A percentile compares a stretch with the other conserved stretches of the same genome.
Conservation (phyloP, 2,797 vertebrate genomes). For the Synaphobranchus kaupii region DNA sequence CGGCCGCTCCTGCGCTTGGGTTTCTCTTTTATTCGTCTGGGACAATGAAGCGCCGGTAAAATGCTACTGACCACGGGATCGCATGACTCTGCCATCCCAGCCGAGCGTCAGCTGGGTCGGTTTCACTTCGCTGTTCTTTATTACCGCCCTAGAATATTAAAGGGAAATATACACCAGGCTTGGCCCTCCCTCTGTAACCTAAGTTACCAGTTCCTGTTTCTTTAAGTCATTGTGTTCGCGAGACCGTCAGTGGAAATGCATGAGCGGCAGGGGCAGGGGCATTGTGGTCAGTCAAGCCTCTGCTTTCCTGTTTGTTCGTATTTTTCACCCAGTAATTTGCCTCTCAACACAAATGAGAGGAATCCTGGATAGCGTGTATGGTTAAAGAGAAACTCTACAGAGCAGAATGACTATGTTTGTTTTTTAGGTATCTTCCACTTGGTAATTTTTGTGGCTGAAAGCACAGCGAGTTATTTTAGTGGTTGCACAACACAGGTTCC, state of each 20-base stretch:
- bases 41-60: slow-evolving; percentile 43
- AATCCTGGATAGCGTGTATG: background rate
- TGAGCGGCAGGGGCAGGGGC: slow-evolving; percentile 40
- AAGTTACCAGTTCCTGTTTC: slow-evolving; percentile 57
- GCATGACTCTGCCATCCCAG: slow-evolving; percentile 45
- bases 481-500: background rate
- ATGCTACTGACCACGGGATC: slow-evolving; percentile 33
- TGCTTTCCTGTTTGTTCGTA: slow-evolving; percentile 17
- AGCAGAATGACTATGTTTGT: background rate
- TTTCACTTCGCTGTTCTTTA: slow-evolving; percentile 54
- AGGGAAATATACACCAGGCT: slow-evolving; percentile 55
- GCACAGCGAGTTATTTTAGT: background rate
- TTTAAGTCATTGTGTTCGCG: slow-evolving; percentile 35
- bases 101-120: slow-evolving; percentile 47
- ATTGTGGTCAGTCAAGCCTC: slow-evolving; percentile 11
- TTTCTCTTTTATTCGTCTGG: slow-evolving; percentile 13
- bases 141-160: slow-evolving; percentile 60
- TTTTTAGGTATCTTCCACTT: background rate
- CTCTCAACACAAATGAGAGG: background rate
- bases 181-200: slow-evolving; percentile 43
- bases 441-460: background rate
- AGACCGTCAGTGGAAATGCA: slow-evolving; percentile 28
- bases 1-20: background rate
- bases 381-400: background rate
- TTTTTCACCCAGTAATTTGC: background rate